These are phyloP conservation scores for Exephanes ischioxanthus DNA, from an alignment of 2,888 invertebrate species.

Conservation along the genomic window DNA sequence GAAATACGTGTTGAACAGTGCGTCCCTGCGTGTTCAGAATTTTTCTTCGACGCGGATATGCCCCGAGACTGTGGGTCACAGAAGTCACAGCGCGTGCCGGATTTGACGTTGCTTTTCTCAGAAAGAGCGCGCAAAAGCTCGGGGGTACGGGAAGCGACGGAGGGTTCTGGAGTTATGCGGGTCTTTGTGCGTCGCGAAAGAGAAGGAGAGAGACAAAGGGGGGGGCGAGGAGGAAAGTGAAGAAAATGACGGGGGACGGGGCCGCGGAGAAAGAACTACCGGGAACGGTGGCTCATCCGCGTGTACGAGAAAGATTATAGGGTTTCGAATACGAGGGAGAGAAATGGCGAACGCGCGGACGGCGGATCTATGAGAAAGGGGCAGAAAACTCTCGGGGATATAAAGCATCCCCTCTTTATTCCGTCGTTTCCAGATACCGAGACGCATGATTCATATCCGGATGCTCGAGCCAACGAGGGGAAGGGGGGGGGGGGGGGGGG, in stretches of 20 bases:
- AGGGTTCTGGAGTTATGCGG: slow-evolving; percentile 11
- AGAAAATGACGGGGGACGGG: slow-evolving; percentile 31
- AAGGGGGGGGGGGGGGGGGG: slow-evolving; percentile 57
- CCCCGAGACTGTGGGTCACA: not conserved
- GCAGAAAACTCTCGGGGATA: slow-evolving; percentile 48
- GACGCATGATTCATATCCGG: slow-evolving; percentile 75
- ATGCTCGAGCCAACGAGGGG: slow-evolving; percentile 55
- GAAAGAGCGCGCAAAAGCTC: slow-evolving; percentile 39
- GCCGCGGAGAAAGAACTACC: slow-evolving; percentile 61
- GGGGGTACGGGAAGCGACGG: not conserved
- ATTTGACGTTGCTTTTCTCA: slow-evolving; percentile 30
- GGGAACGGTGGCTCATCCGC: slow-evolving; percentile 49
- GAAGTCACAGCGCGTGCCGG: not conserved
- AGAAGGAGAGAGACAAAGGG: not conserved
- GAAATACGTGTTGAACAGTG: no score
- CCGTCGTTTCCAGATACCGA: slow-evolving; percentile 75
- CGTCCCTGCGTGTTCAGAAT: no score
- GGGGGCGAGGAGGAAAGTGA: slow-evolving; percentile 8
- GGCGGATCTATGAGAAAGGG: slow-evolving; percentile 49
- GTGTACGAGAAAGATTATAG: slow-evolving; percentile 47
- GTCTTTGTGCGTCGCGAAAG: not conserved
- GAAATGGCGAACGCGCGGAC: slow-evolving; percentile 46
- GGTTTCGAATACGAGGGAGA: slow-evolving; percentile 44
- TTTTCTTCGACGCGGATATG: no score
- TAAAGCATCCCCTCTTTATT: slow-evolving; percentile 72